Evolutionary conservation across 2,888 invertebrate genomes (phyloP), one percentile per base, ranked within the genome.

Genomic region (Baronia brevicornis): DNA sequence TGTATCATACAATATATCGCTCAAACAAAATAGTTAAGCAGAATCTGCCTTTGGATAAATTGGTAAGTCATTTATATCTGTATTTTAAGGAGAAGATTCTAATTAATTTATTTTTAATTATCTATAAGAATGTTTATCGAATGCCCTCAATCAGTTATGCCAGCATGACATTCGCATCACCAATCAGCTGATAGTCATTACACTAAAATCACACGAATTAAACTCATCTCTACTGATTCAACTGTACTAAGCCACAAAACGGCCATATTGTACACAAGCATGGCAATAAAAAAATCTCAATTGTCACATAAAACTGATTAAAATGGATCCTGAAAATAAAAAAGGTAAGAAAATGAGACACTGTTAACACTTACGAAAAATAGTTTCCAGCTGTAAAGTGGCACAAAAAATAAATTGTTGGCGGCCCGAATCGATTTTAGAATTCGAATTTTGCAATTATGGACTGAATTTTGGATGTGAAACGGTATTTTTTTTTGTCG

Each of bases 291-390:
- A 51, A 44, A 40, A 11, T 41, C 21, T 44, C 33, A 38, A 49
- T 38, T 41, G 55, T 47, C 54, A 58, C 48, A 56, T 57, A 55
- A 60, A 62, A 60, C 50, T 54, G 50, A 65, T 60, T 60, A 63
- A 62, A 67, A 66, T 62, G 61, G 58, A 54, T 52, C 40, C 60
- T 50, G 53, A 44, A 53, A 44, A 58, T 29, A 17, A 29, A 34
- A 36, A 38, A 34, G n/a, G 27, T 41, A 51, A 57, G 54, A 57
- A 52, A 45, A 48, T 51, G 43, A 59, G 48, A 55, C 45, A 40
- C 39, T 33, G 38, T 37, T 13, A 51, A 62, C 44, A 79, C 80
- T 82, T 72, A 80, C 80, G 71, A 72, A 63, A 67, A 58, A 44
- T 44, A 46, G 46, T 54, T 68, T 62, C 70, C 75, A 79, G 75